Evolutionary conservation across 2,888 invertebrate genomes (phyloP), one percentile per base, ranked within the genome.

Genomic region (Drosophila mettleri): DNA sequence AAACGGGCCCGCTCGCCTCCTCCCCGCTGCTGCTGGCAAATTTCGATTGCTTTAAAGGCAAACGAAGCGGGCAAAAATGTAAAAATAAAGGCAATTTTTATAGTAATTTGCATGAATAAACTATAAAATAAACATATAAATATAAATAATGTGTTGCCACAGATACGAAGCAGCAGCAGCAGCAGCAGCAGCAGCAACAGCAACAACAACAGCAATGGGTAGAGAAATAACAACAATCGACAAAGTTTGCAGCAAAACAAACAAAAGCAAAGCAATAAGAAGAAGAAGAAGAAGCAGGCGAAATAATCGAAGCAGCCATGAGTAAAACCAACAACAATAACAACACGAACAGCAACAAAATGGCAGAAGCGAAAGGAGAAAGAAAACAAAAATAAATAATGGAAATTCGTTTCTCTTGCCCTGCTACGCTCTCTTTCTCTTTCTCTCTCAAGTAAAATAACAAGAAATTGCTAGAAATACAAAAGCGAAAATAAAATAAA

Each of bases 51-150:
- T 77, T 83, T 83, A 86, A 82, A 80, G 65, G 67, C 71, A 63
- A 67, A 71, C 58, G 67, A 65, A 69, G 71, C 72, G 61, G 59
- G 59, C 65, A 59, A 67, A 80, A 86, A 86, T 84, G 76, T 84
- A 75, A 80, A 87, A 86, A 85, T 86, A 84, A 88, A 88, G 75
- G 75, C 88, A 86, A 86, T 88, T 86, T 78, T 87, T 86, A 80
- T 87, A 78, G 81, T 86, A 89, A 90, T 90, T 90, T 90, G 87
- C 90, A 90, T 90, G 82, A 90, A 90, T 86, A 88, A 90, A 90
- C 91, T 90, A 90, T 90, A 90, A 90, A 89, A 88, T 88, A 86
- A 90, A 88, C 75, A 80, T 79, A 88, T 84, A 89, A 86, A 88
- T 85, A 89, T 88, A 89, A 89, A 89, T 89, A 88, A 89, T 81